These are phyloP conservation scores for Heliconius charithonia DNA, from an alignment of 2,888 invertebrate genomes.

Conservation along the genomic window DNA sequence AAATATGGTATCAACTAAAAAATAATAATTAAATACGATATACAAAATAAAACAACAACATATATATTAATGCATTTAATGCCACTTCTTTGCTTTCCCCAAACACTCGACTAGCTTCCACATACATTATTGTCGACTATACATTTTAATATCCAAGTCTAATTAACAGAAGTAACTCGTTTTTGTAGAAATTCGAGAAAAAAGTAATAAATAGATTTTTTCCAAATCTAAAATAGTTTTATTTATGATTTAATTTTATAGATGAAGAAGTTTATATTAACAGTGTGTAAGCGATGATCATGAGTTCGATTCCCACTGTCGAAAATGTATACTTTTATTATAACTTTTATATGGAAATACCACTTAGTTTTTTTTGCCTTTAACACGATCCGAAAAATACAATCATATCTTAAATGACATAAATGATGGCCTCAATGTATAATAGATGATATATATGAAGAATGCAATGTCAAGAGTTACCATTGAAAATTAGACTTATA, in stretches of 20 bases:
- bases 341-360: background rate
- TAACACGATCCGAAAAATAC: too few relatives aligned
- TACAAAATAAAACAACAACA: conserved; percentile 61
- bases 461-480: background rate
- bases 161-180: background rate
- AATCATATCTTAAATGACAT: background rate
- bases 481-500: background rate
- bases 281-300: background rate
- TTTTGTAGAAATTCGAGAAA: background rate
- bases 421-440: background rate
- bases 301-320: background rate
- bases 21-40: background rate
- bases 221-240: too few relatives aligned
- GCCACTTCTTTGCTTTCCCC: conserved; percentile 72
- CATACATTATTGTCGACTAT: conserved; percentile 14
- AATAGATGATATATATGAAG: background rate
- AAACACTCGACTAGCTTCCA: conserved; percentile 62
- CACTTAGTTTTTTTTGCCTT: background rate
- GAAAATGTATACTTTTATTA: background rate
- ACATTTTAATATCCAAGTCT: background rate
- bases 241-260: background rate
- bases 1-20: too few relatives aligned
- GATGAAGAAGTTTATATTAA: background rate
- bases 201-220: background rate
- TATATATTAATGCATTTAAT: conserved; percentile 80